phyloP scores from a whole-genome alignment of 2,888 invertebrate genomes.

The Sminthurinus aureus region DNA sequence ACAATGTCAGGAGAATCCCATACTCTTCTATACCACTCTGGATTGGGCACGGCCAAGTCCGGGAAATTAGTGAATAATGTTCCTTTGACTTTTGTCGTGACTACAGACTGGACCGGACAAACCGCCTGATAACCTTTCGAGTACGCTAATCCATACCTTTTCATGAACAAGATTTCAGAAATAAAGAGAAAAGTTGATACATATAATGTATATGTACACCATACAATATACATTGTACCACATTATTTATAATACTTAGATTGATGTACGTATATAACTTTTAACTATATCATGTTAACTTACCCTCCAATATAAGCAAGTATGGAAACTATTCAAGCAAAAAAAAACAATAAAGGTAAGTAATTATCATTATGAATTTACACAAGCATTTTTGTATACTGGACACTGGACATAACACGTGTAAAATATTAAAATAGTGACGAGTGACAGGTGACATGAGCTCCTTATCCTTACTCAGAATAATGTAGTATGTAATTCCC shows the following conservation, averaged over 20 bases:
- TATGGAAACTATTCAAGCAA: constrained; percentile 37
- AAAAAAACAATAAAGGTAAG: background rate
- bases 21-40: constrained; percentile 60
- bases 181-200: background rate
- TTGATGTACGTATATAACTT: too few relatives aligned
- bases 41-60: constrained; percentile 49
- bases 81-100: constrained; percentile 67
- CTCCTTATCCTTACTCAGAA: background rate
- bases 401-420: too few relatives aligned
- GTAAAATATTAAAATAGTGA: too few relatives aligned
- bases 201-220: background rate
- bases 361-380: background rate
- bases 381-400: background rate
- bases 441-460: background rate
- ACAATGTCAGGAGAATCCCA: constrained; percentile 67
- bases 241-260: too few relatives aligned
- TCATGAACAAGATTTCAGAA: background rate
- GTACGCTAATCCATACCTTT: constrained; percentile 38
- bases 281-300: constrained; percentile 11
- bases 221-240: background rate
- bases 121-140: constrained; percentile 50
- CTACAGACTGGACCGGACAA: constrained; percentile 54
- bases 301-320: constrained; percentile 55
- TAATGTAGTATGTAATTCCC: constrained; percentile 43
- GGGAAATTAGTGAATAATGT: constrained; percentile 61